Evolutionary conservation across 2,797 vertebrate genomes (phyloP).

Genomic region (Gymnodraco acuticeps): DNA sequence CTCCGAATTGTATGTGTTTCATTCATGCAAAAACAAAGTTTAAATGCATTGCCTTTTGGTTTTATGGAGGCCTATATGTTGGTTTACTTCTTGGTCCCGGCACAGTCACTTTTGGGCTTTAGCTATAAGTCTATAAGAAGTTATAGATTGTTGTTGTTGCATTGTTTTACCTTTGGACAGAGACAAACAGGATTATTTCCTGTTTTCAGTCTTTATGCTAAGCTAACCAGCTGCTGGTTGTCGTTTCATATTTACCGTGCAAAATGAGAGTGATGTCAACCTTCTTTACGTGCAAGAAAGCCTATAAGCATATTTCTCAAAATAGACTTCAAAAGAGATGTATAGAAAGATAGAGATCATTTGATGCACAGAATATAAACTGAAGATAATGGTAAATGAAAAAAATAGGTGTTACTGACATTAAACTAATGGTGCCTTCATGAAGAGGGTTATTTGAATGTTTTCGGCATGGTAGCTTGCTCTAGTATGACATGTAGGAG

Average conservation of each 20-base stretch:
- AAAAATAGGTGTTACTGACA: constrained; percentile 10
- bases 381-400: constrained; percentile 16
- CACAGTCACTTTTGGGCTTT: not conserved
- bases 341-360: constrained; percentile 1
- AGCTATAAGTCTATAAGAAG: not conserved
- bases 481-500: not conserved
- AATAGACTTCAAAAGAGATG: constrained; percentile 8
- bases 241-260: not conserved
- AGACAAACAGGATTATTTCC: not conserved
- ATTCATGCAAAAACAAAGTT: not conserved
- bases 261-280: not conserved
- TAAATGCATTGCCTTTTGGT: not conserved
- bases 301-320: not conserved
- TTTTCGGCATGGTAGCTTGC: constrained; percentile 5
- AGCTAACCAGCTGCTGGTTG: not conserved
- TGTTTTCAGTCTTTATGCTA: not conserved
- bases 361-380: constrained; percentile 9
- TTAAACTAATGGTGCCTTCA: constrained; percentile 1
- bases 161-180: not conserved
- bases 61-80: not conserved
- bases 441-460: not conserved
- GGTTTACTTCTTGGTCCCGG: not conserved
- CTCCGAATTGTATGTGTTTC: not conserved
- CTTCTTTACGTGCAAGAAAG: not conserved
- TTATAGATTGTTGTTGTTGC: not conserved